Conservation (phyloP, 2,797 vertebrate species). For the Anomalospiza imberbis region DNA sequence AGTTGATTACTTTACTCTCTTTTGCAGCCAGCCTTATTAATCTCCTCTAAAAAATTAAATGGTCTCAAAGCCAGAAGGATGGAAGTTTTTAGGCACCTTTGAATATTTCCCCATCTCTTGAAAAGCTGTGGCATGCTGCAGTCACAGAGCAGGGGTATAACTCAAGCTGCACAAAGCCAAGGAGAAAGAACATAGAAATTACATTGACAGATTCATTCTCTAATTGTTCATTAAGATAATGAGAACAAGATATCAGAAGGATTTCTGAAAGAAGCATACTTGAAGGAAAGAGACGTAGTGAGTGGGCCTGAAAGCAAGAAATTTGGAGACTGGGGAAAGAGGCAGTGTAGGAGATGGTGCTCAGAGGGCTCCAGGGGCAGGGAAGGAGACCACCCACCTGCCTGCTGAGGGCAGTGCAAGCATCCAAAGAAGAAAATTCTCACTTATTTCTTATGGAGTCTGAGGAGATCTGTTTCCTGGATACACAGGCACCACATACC, state of each 20-base stretch:
- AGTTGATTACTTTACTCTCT: background rate
- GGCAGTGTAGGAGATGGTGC: fast-evolving
- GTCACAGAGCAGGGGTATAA: background rate
- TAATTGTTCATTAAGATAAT: conserved; percentile 29
- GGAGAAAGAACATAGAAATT: background rate
- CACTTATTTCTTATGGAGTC: background rate
- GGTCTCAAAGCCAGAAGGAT: background rate
- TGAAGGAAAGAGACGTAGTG: background rate
- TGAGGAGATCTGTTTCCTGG: fast-evolving
- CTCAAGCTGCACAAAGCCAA: background rate
- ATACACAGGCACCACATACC: background rate
- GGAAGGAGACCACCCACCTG: fast-evolving
- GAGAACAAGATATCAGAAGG: conserved; percentile 2
- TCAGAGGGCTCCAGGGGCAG: background rate
- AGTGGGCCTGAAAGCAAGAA: background rate
- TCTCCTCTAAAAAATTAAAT: background rate
- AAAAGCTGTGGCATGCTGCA: background rate
- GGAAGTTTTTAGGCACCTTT: background rate
- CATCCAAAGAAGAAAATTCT: background rate
- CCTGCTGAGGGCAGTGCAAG: background rate
- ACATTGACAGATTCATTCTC: background rate
- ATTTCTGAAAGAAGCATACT: background rate
- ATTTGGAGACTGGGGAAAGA: background rate
- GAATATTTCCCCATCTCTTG: background rate
- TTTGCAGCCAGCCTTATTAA: background rate